Base-by-base conservation (phyloP, 2,797 vertebrate species). In the Gorsachius magnificus region DNA sequence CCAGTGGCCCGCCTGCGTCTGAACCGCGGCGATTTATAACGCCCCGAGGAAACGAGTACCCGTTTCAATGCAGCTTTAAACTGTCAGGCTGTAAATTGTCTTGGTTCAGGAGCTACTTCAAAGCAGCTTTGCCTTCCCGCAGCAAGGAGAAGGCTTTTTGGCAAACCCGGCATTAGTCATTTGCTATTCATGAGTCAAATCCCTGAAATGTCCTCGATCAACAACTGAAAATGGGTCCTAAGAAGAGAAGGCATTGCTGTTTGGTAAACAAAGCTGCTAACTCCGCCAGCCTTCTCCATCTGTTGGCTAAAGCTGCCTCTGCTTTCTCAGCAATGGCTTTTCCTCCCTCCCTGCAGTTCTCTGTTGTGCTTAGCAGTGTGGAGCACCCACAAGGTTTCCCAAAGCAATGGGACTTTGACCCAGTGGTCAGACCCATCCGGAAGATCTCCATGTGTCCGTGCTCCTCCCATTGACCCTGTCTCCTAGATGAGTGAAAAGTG, bases 1-100 rank as follows among this genome's bases (percentile, higher is more conserved):
- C 81, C 2, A 0, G 41, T 71, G 79, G 77, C 91, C 58, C 6
- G 70, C 33, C 89, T 66, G 84, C 5, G 19, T 36, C 90, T 77
- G 95, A 89, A 85, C 92, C 29, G 3, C 53, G 21, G 71, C 3
- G 33, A 93, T 96, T 97, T 92, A 95, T 50, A 2, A 16, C 53
- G 22, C 95, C 87, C 91, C 0, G 1, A 94, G 95, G 95, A 93
- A 74, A 77, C 3, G 64, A 43, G 93, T 48, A 33, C 81, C 89
- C 57, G 0, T 41, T 65, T 89, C 94, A 93, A 22, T 74, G 92
- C 90, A 94, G 92, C 96, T 91, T 92, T 93, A 66, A 92, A 78
- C 92, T 96, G 94, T 92, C 96, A 95, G 82, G 96, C 94, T 94
- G 96, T 96, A 96, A 95, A 96, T 95, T 96, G 96, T 95, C 95